phyloP scores from a whole-genome alignment of 2,888 invertebrate genomes.

The Drosophila pseudotalamancana region DNA sequence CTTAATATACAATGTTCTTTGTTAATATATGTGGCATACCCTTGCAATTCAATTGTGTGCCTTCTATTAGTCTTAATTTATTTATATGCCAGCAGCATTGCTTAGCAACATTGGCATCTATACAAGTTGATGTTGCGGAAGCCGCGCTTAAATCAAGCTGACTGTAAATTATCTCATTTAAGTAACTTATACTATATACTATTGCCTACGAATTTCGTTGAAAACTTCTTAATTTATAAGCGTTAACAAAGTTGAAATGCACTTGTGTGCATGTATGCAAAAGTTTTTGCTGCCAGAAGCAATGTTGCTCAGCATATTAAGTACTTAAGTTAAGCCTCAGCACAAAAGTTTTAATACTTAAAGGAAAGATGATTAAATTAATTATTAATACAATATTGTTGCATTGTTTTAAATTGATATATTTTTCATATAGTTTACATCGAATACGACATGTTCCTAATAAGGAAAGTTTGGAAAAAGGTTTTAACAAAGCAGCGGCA shows the following conservation, averaged over 20 bases:
- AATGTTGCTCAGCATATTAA: not conserved
- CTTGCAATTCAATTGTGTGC: too few species aligned
- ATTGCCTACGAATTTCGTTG: not conserved
- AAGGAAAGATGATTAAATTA: not conserved
- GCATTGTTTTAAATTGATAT: not conserved
- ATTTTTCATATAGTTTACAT: not conserved
- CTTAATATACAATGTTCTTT: too few species aligned
- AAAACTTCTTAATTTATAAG: not conserved
- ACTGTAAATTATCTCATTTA: not conserved
- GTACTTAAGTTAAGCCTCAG: not conserved
- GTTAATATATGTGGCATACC: too few species aligned
- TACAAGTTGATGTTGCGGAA: not conserved
- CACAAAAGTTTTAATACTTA: too few species aligned
- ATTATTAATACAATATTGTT: not conserved
- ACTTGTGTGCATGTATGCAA: too few species aligned
- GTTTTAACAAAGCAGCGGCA: too few species aligned
- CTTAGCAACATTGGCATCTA: slow-evolving; percentile 8
- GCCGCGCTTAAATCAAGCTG: not conserved
- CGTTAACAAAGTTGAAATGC: not conserved
- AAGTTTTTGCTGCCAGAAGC: not conserved
- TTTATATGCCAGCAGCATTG: slow-evolving; percentile 17
- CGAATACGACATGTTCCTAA: too few species aligned
- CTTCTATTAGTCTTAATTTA: too few species aligned
- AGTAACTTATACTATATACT: not conserved
- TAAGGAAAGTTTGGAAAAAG: too few species aligned